Base-by-base conservation (phyloP, 1,140 invertebrate species). In the Magallana angulata region DNA sequence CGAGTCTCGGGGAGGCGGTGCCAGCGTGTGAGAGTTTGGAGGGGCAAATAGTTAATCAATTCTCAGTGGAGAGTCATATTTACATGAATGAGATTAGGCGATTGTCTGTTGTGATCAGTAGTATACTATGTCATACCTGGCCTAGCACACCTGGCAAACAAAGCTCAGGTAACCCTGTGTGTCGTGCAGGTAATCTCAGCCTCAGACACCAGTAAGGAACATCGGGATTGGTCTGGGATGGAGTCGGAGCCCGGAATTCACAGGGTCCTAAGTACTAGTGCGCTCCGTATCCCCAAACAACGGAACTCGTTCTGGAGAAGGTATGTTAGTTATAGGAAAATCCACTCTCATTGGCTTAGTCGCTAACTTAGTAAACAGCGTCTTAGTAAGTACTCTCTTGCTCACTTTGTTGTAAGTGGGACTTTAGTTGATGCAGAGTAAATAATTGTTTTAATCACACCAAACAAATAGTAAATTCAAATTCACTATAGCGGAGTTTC, bases 241-340 rank as follows among this genome's bases (percentile, higher is more conserved):
- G 68, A 18, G 24, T 30, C 68, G 16, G 57, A 30, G 36, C 68
- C 24, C 85, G 24, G 60, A 30, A 85, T 93, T n/a, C 91, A 91
- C 82, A 90, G 92, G 14, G 91, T 92, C 6, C 76, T 91, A 84
- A 93, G 92, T 89, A 94, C 93, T 18, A 93, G 92, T 91, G 92
- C 91, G 48, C 89, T 94, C 30, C 84, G 93, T 58, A 91, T 93
- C 62, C 91, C 92, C 1, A 87, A 89, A 76, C 89, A 92, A 83
- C 80, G 91, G 18, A 90, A 90, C 88, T 91, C 91, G 16, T 94
- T 94, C 82, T 92, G 92, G 92, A 87, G 91, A 86, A 92, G 92
- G 93, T 93, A 90, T 85, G 90, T 82, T 1, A 76, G 18, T 18
- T 7, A 62, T 84, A 48, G 36, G 36, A 48, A 48, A 48, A 48